phyloP scores from a whole-genome alignment of 2,888 invertebrate species.

The Cosmopolites sordidus region DNA sequence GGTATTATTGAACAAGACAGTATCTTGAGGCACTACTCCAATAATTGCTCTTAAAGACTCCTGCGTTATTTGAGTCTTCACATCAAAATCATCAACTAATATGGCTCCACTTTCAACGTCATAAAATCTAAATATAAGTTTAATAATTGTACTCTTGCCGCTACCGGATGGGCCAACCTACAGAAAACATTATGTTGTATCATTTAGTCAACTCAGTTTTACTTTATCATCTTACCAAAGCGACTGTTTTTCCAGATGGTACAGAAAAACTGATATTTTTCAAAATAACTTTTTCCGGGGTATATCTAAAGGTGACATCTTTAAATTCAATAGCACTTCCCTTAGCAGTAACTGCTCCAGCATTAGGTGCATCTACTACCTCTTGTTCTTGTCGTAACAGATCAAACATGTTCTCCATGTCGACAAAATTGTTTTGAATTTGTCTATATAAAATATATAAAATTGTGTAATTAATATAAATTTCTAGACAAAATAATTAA shows the following conservation, averaged over 20 bases:
- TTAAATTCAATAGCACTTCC: slow-evolving; percentile 80
- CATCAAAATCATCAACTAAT: slow-evolving; percentile 83
- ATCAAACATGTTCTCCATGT: slow-evolving; percentile 99
- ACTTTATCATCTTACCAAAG: slow-evolving; percentile 55
- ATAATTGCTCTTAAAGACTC: slow-evolving; percentile 78
- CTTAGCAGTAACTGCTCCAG: slow-evolving; percentile 63
- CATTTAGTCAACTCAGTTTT: neutral
- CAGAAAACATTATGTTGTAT: slow-evolving; percentile 19
- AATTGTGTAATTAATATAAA: neutral
- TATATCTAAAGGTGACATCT: slow-evolving; percentile 86
- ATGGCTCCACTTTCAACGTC: slow-evolving; percentile 88
- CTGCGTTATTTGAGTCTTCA: slow-evolving; percentile 73
- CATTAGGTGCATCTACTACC: slow-evolving; percentile 77
- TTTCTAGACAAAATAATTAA: neutral
- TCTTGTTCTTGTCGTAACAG: slow-evolving; percentile 83
- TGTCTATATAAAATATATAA: slow-evolving; percentile 55
- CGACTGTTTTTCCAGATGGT: slow-evolving; percentile 80
- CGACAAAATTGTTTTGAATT: slow-evolving; percentile 95
- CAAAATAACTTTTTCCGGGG: slow-evolving; percentile 70
- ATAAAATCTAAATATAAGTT: slow-evolving; percentile 93
- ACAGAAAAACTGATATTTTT: slow-evolving; percentile 75
- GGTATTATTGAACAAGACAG: slow-evolving; percentile 89
- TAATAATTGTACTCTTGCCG: slow-evolving; percentile 94
- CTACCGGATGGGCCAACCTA: slow-evolving; percentile 85
- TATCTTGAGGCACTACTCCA: slow-evolving; percentile 96